Evolutionary conservation across 2,888 invertebrate genomes (phyloP).

Genomic region (Chloroclystis v-ata): DNA sequence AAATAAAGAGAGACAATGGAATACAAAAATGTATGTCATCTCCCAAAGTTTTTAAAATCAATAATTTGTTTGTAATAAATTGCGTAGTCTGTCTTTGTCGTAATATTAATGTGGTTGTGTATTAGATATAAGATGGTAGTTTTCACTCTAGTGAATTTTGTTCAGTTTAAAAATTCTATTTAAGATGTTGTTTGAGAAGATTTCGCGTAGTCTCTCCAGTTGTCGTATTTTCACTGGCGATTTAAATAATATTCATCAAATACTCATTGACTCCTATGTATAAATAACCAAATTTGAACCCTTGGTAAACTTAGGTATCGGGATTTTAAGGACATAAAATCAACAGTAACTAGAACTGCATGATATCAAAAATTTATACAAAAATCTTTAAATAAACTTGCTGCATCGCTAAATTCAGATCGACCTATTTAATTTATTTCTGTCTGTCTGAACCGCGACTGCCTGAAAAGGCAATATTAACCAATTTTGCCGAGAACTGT

Average conservation of each 20-base stretch:
- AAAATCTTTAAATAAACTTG: slow-evolving; percentile 8
- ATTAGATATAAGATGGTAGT: slow-evolving; percentile 3
- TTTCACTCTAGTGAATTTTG: background rate
- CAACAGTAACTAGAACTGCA: too few species aligned
- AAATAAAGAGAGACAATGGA: too few species aligned
- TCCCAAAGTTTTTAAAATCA: too few species aligned
- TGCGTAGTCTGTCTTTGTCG: background rate
- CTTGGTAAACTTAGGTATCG: too few species aligned
- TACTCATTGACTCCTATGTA: background rate
- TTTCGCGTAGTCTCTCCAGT: too few species aligned
- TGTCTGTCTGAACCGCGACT: background rate
- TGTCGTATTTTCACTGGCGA: too few species aligned
- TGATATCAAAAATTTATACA: too few species aligned
- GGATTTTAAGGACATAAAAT: too few species aligned
- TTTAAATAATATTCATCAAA: background rate
- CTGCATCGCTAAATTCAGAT: slow-evolving; percentile 10
- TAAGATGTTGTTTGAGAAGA: background rate
- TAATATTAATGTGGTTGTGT: slow-evolving; percentile 10
- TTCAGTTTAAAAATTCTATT: slow-evolving; percentile 2
- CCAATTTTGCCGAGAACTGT: background rate
- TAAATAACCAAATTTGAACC: too few species aligned
- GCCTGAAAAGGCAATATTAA: background rate
- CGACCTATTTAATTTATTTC: slow-evolving; percentile 16
- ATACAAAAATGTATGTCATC: too few species aligned
- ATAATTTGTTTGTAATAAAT: too few species aligned